These are phyloP conservation scores for Cynopterus brachyotis DNA, from an alignment of 2,113 vertebrate species.

Conservation along the genomic window DNA sequence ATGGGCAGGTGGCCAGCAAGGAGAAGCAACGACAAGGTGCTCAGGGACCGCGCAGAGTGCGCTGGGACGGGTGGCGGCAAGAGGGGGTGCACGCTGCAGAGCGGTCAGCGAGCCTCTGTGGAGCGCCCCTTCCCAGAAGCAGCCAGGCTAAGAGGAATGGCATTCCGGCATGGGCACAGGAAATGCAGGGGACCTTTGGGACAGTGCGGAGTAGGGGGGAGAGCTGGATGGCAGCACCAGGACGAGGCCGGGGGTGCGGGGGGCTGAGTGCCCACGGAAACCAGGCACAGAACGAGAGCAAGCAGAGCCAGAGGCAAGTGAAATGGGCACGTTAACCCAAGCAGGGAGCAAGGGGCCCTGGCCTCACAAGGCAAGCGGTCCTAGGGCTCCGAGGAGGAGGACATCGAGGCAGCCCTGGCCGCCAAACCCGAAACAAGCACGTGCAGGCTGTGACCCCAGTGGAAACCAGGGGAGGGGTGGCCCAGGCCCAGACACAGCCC, in stretches of 20 bases:
- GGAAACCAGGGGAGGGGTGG: background rate
- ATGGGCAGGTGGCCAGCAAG: background rate
- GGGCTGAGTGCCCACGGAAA: background rate
- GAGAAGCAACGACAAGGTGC: rapidly evolving
- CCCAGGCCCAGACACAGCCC: background rate
- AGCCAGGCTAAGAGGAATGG: background rate
- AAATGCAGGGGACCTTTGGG: background rate
- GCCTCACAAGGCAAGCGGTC: background rate
- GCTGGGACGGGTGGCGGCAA: rapidly evolving
- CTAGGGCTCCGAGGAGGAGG: background rate
- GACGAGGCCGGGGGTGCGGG: background rate
- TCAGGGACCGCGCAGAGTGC: rapidly evolving
- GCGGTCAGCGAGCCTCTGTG: rapidly evolving
- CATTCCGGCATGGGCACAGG: background rate
- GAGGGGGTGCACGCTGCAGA: rapidly evolving
- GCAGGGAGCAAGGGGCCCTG: rapidly evolving
- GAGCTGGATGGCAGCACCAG: background rate
- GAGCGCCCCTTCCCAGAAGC: background rate
- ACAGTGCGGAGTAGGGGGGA: background rate
- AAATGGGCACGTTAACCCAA: rapidly evolving
- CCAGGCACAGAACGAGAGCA: background rate
- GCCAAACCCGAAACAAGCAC: background rate
- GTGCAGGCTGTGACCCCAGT: background rate
- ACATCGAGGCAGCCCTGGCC: rapidly evolving
- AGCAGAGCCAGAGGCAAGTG: background rate